These are phyloP conservation scores for Hyphantria cunea DNA, from an alignment of 1,140 invertebrate species.

Conservation along the genomic window DNA sequence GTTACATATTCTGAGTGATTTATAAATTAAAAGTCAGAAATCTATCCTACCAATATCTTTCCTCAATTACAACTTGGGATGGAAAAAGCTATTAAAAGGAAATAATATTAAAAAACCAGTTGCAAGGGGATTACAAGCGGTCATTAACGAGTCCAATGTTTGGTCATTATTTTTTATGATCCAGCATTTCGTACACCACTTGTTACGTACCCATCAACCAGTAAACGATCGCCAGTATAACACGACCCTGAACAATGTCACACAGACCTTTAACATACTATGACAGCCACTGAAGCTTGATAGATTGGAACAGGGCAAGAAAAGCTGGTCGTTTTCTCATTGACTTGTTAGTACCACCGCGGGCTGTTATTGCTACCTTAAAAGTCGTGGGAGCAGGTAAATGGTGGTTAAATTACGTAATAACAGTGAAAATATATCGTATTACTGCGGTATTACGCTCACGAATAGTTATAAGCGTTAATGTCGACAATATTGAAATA, in stretches of 20 bases:
- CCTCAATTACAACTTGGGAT: too few species aligned
- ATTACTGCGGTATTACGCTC: background rate
- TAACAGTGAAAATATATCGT: constrained; percentile 1
- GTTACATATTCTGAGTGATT: too few species aligned
- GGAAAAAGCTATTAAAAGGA: too few species aligned
- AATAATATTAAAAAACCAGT: background rate
- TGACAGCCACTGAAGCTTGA: background rate
- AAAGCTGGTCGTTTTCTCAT: constrained; percentile 7
- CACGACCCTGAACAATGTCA: constrained; percentile 12
- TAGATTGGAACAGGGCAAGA: background rate
- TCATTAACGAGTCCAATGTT: background rate
- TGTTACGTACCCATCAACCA: constrained; percentile 26
- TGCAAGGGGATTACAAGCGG: constrained; percentile 5
- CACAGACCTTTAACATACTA: background rate
- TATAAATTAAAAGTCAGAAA: too few species aligned
- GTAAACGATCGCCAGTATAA: constrained; percentile 13
- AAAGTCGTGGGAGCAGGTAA: constrained; percentile 10
- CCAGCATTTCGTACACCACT: constrained; percentile 18
- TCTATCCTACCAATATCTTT: too few species aligned
- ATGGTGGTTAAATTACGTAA: constrained; percentile 7
- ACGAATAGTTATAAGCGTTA: constrained; percentile 2
- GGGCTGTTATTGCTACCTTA: constrained; percentile 6
- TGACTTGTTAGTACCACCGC: constrained; percentile 12
- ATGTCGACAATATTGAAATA: background rate
- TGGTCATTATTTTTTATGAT: constrained; percentile 30